phyloP scores from a whole-genome alignment of 1,140 invertebrate species.

The Lepidostoma basale region DNA sequence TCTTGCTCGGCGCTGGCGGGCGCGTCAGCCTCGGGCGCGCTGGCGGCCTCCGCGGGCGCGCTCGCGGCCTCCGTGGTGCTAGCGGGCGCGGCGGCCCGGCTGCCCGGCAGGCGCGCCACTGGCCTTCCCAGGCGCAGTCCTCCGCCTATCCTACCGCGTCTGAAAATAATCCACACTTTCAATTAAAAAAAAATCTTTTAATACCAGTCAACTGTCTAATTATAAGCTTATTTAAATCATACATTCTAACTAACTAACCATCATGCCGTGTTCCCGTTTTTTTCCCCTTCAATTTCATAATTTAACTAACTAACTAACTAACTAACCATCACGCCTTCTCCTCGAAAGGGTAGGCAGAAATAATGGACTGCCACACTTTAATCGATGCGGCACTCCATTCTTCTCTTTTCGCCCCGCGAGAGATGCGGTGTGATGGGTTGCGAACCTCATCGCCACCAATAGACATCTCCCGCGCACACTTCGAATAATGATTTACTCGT shows the following conservation, averaged over 20 bases:
- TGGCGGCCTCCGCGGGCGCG: conserved; percentile 20
- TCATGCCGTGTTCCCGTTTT: too few relatives aligned
- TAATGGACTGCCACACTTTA: too few relatives aligned
- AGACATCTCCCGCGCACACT: too few relatives aligned
- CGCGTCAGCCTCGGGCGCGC: conserved; percentile 32
- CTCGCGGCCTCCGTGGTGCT: conserved; percentile 25
- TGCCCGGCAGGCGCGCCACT: conserved; percentile 33
- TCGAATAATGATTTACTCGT: too few relatives aligned
- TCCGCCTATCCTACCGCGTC: conserved; percentile 30
- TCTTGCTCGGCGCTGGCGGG: conserved; percentile 16
- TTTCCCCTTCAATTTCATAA: too few relatives aligned
- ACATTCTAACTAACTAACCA: neutral
- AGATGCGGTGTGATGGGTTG: too few relatives aligned
- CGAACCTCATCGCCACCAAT: too few relatives aligned
- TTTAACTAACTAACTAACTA: too few relatives aligned
- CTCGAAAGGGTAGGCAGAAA: too few relatives aligned
- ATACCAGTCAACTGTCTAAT: neutral
- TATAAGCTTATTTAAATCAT: neutral
- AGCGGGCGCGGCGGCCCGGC: neutral
- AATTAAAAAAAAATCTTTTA: neutral
- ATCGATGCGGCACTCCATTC: too few relatives aligned
- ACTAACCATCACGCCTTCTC: too few relatives aligned
- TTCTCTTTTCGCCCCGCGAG: too few relatives aligned
- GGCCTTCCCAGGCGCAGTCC: conserved; percentile 34
- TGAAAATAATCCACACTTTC: neutral